These are phyloP conservation scores for Trididemnum nubilum DNA, from an alignment of 23 tunicate species.

Conservation along the genomic window DNA sequence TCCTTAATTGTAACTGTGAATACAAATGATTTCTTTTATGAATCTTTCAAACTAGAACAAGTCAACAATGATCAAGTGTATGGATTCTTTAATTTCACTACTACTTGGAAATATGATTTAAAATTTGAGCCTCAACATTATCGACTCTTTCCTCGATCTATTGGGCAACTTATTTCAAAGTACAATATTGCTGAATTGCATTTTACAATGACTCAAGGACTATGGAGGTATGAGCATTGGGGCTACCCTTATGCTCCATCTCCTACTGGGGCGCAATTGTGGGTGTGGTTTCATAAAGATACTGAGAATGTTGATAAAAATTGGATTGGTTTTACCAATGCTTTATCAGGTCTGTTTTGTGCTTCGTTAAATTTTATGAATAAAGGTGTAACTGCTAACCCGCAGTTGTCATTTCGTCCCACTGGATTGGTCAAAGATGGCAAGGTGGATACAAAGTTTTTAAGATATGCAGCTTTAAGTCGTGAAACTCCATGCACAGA, in stretches of 20 bases:
- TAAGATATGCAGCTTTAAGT: slow-evolving; percentile 56
- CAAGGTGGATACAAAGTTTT: slow-evolving; percentile 24
- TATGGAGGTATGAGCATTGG: slow-evolving; percentile 85
- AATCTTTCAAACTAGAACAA: slow-evolving; percentile 42
- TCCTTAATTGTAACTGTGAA: not conserved
- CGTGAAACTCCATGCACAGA: slow-evolving; percentile 93
- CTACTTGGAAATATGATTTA: slow-evolving; percentile 23
- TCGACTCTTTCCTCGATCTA: slow-evolving; percentile 66
- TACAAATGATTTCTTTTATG: slow-evolving; percentile 48
- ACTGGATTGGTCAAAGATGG: slow-evolving; percentile 42
- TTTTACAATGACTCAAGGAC: slow-evolving; percentile 81
- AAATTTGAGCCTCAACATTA: slow-evolving; percentile 61
- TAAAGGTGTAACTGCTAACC: slow-evolving; percentile 59
- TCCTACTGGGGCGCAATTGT: slow-evolving; percentile 86
- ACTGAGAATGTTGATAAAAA: slow-evolving; percentile 59
- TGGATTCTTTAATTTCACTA: slow-evolving; percentile 75
- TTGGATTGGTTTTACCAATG: slow-evolving; percentile 82
- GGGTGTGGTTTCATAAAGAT: slow-evolving; percentile 82
- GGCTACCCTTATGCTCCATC: slow-evolving; percentile 62
- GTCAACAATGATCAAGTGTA: slow-evolving; percentile 55
- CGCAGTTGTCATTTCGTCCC: slow-evolving; percentile 60
- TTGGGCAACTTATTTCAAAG: slow-evolving; percentile 66
- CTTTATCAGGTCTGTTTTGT: slow-evolving; percentile 75
- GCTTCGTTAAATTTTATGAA: slow-evolving; percentile 64
- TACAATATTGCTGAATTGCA: slow-evolving; percentile 80